Base-by-base conservation (phyloP, 2,797 vertebrate species). In the Pangasius djambal region DNA sequence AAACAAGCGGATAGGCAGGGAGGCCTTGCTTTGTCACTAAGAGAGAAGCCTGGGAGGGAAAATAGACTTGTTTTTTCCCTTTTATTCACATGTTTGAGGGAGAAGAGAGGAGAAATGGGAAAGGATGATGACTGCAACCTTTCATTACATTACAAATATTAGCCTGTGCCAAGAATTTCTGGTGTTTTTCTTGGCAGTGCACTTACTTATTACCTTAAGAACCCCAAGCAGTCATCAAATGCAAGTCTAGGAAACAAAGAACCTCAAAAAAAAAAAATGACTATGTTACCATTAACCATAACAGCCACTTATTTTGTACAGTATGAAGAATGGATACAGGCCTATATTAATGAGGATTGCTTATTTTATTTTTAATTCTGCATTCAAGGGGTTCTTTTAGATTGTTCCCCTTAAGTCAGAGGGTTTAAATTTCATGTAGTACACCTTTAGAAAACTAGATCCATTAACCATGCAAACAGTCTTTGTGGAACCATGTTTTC, bases 31-130 rank as follows among this genome's bases (percentile, higher is more conserved):
- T 50, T 74, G 59, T 90, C 88, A 83, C 37, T 48, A 48, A 65
- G 37, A n/a, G 81, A 63, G 37, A 65, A 63, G 25, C 15, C 67
- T 37, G 82, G 88, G 87, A 83, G 87, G 84, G 92, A 94, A 92
- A 94, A 92, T 90, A 93, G 91, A 91, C 93, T 92, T 95, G 94
- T 95, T 95, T 94, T 95, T 94, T 92, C 57, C 92, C 92, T 90
- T 88, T 74, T 90, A 61, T 74, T 91, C 88, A 74, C 90, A 91
- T 90, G 91, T 91, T 91, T 90, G 90, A 91, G 91, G 91, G 93
- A 92, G 90, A 91, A 89, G 91, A 15, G 86, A 90, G 89, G 88
- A 90, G 92, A 88, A 92, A 89, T 86, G 91, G 92, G 92, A 94
- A 93, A 92, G 88, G 79, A 86, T 85, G 86, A 93, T 90, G 87